Evolutionary conservation across 2,888 invertebrate species (phyloP), one percentile per base, ranked within the genome.

Genomic region (Philopedon plagiatum): DNA sequence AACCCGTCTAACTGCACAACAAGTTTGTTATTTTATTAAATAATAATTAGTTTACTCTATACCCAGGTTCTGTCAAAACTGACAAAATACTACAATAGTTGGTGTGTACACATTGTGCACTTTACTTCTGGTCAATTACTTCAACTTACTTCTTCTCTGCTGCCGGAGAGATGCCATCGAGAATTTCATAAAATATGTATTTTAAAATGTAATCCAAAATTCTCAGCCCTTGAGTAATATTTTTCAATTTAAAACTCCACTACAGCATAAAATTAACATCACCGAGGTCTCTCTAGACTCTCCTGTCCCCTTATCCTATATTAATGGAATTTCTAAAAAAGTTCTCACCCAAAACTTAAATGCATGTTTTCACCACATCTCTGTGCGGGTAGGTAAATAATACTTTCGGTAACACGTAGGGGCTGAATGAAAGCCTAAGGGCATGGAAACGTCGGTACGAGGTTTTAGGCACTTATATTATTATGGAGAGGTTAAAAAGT

Each of bases 311-410:
- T 26, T 9, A 49, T 54, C 15, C 29, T 29, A n/a, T 15, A 32
- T 54, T 54, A 29, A 54, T 54, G 51, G 51, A 15, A 32, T 18
- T 54, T 54, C 51, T 54, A 29, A 54, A 54, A 54, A 54, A 54
- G 51, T 54, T 54, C 29, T 29, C 8, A 18, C 41, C 15, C 2
- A 13, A 15, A 39, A 15, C 39, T 39, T 15, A 15, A 7, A 13
- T 15, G 39, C 39, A 39, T 41, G 39, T 58, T 21, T 11, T 39
- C 58, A 13, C 21, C 58, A 15, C 39, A 58, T 15, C 37, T 15
- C 37, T 58, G 23, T 39, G 39, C 58, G 26, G 23, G 41, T 58
- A 58, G 39, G 23, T 34, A 39, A 39, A 37, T 41, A 41, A 19
- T 19, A n/a, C 26, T 1, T 15, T 41, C 2, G 7, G 7, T 15